phyloP scores from a whole-genome alignment of 2,113 vertebrate genomes.

The Caranx ignobilis region DNA sequence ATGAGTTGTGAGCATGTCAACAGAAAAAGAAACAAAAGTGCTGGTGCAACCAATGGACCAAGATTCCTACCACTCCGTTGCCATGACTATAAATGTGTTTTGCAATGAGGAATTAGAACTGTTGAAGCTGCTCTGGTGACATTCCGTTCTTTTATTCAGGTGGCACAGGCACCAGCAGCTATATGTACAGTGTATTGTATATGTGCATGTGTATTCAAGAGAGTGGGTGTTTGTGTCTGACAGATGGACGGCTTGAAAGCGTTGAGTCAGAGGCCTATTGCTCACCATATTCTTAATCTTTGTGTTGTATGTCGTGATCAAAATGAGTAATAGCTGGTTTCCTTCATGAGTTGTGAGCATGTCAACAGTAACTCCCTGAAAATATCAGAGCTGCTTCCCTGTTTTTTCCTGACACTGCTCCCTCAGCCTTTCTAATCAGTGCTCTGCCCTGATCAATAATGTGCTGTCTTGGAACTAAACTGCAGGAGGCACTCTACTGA shows the following conservation, averaged over 20 bases:
- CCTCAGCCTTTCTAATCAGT: constrained; percentile 15
- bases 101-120: neutral
- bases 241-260: constrained; percentile 53
- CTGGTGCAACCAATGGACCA: neutral
- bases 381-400: neutral
- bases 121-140: neutral
- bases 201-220: constrained; percentile 24
- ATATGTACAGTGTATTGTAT: neutral
- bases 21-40: neutral
- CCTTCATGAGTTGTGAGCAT: neutral
- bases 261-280: constrained; percentile 58
- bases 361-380: neutral
- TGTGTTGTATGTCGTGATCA: constrained; percentile 49
- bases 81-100: neutral
- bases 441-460: constrained; percentile 69
- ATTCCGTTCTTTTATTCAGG: constrained; percentile 20
- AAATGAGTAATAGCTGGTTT: neutral
- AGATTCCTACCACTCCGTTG: neutral
- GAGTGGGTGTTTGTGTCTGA: constrained; percentile 49
- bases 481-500: constrained; percentile 66
- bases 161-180: constrained; percentile 17
- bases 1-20: neutral
- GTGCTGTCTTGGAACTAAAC: constrained; percentile 61
- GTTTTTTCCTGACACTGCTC: neutral
- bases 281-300: constrained; percentile 54